Percentiles rank a stretch among this genome's conserved stretches.
Evolutionary conservation across 2,113 vertebrate genomes (phyloP).

Genomic region (Muntiacus muntjak): DNA sequence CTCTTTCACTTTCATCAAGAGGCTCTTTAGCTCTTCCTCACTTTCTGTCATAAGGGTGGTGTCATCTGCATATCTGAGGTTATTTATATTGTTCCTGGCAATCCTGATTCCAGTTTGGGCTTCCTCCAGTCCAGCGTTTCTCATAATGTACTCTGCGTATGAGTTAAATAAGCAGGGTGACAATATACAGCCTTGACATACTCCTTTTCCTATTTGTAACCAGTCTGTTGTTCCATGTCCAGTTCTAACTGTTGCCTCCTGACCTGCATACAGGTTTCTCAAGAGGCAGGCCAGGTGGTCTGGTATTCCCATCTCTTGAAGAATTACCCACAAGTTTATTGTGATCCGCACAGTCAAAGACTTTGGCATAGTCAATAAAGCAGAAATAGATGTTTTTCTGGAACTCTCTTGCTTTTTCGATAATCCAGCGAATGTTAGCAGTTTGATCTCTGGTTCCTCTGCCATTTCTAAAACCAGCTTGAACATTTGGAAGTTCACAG

Average conservation of each 20-base stretch:
- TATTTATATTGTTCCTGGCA: rapidly evolving
- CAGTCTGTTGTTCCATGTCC: not conserved
- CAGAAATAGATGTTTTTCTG: not conserved
- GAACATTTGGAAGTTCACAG: not conserved
- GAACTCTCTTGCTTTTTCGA: rapidly evolving
- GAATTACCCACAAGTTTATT: not conserved
- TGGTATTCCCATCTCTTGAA: not conserved
- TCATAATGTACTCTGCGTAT: not conserved
- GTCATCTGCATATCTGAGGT: not conserved
- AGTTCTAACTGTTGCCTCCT: not conserved
- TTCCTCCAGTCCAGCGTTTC: rapidly evolving
- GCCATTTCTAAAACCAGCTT: not conserved
- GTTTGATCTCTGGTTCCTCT: not conserved
- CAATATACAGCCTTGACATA: not conserved
- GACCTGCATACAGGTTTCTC: not conserved
- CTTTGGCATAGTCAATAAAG: not conserved
- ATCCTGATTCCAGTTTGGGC: not conserved
- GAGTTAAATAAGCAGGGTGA: not conserved
- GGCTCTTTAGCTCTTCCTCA: not conserved
- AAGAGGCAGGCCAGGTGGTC: not conserved
- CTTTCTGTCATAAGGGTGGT: not conserved
- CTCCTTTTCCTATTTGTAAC: not conserved
- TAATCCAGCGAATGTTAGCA: not conserved
- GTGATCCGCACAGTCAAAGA: not conserved
- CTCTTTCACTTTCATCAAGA: not conserved